phyloP scores from a whole-genome alignment of 2,113 vertebrate species.

The Balaeniceps rex region DNA sequence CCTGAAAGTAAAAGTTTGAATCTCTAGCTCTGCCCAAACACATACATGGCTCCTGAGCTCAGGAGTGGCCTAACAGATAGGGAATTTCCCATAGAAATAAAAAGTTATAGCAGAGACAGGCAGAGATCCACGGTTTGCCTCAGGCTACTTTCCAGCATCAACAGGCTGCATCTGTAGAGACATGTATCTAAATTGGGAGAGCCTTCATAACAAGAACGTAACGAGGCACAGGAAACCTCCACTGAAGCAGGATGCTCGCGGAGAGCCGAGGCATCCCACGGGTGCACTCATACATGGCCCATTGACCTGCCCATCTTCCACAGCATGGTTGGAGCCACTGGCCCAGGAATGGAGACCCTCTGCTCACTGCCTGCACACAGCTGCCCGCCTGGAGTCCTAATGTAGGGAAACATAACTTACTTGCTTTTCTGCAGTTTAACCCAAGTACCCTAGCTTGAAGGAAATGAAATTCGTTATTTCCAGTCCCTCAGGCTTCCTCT shows the following conservation, averaged over 20 bases:
- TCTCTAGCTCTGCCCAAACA: constrained; percentile 13
- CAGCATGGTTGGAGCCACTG: neutral
- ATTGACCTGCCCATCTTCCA: neutral
- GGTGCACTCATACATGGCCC: neutral
- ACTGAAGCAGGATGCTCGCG: rapidly evolving
- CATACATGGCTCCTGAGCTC: neutral
- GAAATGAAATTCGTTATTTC: rapidly evolving
- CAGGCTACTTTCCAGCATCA: neutral
- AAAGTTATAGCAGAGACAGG: neutral
- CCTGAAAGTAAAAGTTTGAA: neutral
- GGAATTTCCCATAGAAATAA: constrained; percentile 20
- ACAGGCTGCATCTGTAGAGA: neutral
- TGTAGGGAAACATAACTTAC: neutral
- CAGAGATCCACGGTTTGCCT: neutral
- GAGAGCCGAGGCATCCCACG: neutral
- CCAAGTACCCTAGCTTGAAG: neutral
- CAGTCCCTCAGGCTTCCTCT: neutral
- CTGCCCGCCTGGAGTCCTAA: neutral
- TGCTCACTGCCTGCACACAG: neutral
- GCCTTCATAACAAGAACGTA: neutral
- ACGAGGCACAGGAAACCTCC: neutral
- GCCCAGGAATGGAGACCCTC: neutral
- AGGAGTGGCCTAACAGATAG: neutral
- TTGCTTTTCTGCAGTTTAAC: neutral
- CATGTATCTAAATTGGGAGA: neutral